A percentile compares a stretch with the other conserved stretches of the same genome.
phyloP scores from a whole-genome alignment of 35 echinoderm and acorn worm species.

The Lytechinus pictus region DNA sequence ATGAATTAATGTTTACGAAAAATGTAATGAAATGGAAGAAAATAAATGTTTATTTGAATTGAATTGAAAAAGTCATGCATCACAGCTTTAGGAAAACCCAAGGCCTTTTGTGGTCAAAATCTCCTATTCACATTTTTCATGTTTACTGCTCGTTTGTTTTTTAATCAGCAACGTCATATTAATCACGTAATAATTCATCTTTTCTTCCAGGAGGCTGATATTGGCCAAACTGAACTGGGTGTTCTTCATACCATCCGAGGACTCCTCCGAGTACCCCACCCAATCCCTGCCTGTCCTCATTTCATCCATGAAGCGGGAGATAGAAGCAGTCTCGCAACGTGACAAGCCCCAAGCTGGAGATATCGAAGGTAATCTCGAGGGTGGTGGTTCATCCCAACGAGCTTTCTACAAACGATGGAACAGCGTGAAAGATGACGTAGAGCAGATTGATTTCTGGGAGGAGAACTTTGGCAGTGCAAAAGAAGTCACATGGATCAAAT shows the following conservation, averaged over 20 bases:
- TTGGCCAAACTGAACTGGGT: conserved; percentile 90
- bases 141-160: no score
- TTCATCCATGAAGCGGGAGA: conserved; percentile 37
- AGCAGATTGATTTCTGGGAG: conserved; percentile 84
- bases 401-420: conserved; percentile 54
- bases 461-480: conserved; percentile 57
- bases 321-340: conserved; percentile 1
- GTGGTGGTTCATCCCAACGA: not conserved
- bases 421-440: not conserved
- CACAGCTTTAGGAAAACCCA: no score
- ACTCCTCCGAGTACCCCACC: not conserved
- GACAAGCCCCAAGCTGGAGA: not conserved
- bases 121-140: no score
- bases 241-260: conserved; percentile 65
- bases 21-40: no score
- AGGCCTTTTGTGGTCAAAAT: no score
- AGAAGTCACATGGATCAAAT: conserved; percentile 79
- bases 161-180: no score
- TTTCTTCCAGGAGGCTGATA: conserved; percentile 75
- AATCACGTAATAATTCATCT: no score
- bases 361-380: not conserved
- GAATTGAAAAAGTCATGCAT: no score
- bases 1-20: no score
- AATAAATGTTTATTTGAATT: no score
- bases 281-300: conserved; percentile 26